phyloP scores from a whole-genome alignment of 2,113 vertebrate species.

The Meriones unguiculatus region DNA sequence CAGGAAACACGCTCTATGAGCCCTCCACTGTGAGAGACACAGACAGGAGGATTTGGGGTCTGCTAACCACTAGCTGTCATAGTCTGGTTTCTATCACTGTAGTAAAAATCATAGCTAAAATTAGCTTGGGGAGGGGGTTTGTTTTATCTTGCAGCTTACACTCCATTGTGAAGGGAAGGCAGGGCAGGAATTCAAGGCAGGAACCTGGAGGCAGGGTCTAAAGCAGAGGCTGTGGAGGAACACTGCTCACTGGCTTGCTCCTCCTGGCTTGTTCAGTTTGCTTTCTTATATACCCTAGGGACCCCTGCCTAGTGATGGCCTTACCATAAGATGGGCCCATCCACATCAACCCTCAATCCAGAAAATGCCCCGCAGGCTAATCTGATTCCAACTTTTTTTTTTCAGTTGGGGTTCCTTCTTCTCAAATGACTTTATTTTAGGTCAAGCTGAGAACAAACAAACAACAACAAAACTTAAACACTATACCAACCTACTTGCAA shows the following conservation, averaged over 20 bases:
- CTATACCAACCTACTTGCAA: neutral
- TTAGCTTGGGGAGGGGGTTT: neutral
- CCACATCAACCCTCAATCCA: neutral
- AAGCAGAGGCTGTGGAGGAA: neutral
- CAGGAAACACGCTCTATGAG: neutral
- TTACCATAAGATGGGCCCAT: neutral
- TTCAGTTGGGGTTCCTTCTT: neutral
- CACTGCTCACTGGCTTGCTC: neutral
- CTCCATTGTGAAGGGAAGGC: neutral
- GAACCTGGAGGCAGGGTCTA: neutral
- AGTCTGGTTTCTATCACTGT: neutral
- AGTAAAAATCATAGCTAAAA: neutral
- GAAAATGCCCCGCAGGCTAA: neutral
- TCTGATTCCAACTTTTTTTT: neutral
- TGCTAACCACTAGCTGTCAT: neutral
- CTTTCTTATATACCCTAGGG: neutral
- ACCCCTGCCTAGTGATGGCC: neutral
- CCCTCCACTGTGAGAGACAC: neutral
- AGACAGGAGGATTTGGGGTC: neutral
- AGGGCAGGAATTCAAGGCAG: neutral
- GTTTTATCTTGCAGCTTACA: neutral
- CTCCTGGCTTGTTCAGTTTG: neutral
- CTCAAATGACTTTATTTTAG: neutral
- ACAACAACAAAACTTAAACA: neutral
- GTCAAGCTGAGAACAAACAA: neutral